Evolutionary conservation across 2,113 vertebrate genomes (phyloP).

Genomic region (Corythaixoides concolor): DNA sequence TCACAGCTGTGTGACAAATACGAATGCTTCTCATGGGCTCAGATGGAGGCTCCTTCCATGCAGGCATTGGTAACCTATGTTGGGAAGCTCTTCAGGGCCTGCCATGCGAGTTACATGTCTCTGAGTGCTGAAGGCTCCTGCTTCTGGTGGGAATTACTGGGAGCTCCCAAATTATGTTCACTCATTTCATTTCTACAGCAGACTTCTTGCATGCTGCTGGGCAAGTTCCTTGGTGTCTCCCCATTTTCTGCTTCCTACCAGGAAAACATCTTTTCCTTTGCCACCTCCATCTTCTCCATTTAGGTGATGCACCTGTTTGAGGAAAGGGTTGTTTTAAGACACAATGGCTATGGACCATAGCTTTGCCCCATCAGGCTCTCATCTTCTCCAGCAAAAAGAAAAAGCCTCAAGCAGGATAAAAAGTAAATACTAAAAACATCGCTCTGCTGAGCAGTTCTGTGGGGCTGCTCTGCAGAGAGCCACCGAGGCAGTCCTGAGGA

Average conservation of each 20-base stretch:
- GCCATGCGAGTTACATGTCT: background rate
- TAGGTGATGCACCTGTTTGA: background rate
- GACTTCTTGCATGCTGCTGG: background rate
- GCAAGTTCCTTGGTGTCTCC: background rate
- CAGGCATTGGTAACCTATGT: accelerated
- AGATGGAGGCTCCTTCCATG: background rate
- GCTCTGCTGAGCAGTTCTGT: background rate
- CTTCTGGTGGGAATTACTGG: background rate
- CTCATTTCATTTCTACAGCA: background rate
- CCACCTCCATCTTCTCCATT: background rate
- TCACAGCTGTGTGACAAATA: background rate
- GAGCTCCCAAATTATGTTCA: background rate
- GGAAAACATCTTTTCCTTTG: background rate
- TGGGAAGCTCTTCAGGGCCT: background rate
- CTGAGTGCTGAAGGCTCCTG: background rate
- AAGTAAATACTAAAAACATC: background rate
- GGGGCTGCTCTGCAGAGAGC: background rate
- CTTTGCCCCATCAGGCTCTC: background rate
- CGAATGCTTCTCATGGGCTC: background rate
- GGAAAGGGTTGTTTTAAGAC: background rate
- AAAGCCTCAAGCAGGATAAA: background rate
- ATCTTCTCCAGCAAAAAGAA: background rate
- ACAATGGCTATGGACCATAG: accelerated
- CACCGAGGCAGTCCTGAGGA: background rate
- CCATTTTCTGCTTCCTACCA: background rate